phyloP scores from a whole-genome alignment of 2,797 vertebrate genomes.

The Tarsius wallacei region DNA sequence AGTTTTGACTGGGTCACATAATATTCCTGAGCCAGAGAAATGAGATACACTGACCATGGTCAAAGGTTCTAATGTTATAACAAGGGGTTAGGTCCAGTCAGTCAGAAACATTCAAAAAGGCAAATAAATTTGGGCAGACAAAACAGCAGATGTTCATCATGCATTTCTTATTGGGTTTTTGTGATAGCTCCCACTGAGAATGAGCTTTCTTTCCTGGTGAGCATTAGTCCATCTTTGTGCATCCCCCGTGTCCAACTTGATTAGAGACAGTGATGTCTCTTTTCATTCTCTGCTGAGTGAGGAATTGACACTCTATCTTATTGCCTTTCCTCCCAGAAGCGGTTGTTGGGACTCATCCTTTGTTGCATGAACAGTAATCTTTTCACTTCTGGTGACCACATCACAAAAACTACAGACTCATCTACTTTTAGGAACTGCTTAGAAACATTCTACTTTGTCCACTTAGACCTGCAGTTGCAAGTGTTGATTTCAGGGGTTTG shows the following conservation, averaged over 20 bases:
- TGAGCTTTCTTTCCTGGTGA: background rate
- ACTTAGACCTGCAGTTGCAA: background rate
- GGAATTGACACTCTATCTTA: background rate
- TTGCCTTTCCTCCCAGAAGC: background rate
- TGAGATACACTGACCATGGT: background rate
- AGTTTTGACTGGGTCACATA: background rate
- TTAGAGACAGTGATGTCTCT: background rate
- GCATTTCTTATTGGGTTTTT: background rate
- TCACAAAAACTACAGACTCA: background rate
- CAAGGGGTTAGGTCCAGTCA: background rate
- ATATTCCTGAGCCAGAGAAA: constrained; percentile 30
- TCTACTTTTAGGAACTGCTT: background rate
- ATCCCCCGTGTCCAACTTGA: background rate
- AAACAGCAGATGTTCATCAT: background rate
- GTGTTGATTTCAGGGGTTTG: constrained; percentile 12
- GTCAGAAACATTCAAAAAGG: background rate
- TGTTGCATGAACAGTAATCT: background rate
- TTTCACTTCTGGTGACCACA: background rate
- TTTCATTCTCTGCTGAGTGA: background rate
- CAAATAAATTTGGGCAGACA: background rate
- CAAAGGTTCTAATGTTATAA: background rate
- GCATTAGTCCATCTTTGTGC: background rate
- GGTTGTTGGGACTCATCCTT: background rate
- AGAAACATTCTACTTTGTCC: background rate
- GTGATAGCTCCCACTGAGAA: background rate